Percentiles rank a stretch among this genome's conserved stretches.
Evolutionary conservation across 2,797 vertebrate species (phyloP).

Genomic region (Sebastes diaconus): DNA sequence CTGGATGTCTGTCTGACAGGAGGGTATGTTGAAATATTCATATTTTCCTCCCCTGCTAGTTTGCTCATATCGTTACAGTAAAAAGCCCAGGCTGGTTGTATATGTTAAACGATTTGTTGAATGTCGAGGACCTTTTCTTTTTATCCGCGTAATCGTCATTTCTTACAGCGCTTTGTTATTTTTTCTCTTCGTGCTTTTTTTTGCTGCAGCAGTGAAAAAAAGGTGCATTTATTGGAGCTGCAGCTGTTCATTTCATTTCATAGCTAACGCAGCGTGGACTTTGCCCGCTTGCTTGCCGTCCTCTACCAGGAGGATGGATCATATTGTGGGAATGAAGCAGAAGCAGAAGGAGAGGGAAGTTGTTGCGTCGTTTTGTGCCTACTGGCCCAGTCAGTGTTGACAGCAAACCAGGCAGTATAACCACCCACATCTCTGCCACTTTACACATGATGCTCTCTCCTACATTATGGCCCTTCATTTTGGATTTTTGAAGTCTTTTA

Average conservation of each 20-base stretch:
- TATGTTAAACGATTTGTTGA: constrained; percentile 48
- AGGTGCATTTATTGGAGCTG: constrained; percentile 9
- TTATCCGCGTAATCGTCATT: neutral
- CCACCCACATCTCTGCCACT: neutral
- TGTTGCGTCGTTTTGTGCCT: constrained; percentile 44
- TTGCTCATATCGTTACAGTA: neutral
- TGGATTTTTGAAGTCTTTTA: neutral
- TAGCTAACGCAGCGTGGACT: constrained; percentile 29
- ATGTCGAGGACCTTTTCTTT: constrained; percentile 11
- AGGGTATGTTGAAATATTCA: constrained; percentile 71
- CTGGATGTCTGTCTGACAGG: constrained; percentile 75
- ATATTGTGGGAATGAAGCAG: constrained; percentile 6
- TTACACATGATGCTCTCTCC: neutral
- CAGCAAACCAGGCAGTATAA: constrained; percentile 12
- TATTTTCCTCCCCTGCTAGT: neutral
- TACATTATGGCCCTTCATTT: neutral
- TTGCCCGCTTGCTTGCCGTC: constrained; percentile 19
- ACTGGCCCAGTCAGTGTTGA: constrained; percentile 12
- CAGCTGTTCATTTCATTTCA: constrained; percentile 33
- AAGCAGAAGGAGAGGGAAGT: constrained; percentile 22
- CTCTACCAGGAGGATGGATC: constrained; percentile 15
- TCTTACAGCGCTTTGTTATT: neutral
- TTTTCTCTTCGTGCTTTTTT: constrained; percentile 13
- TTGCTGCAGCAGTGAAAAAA: constrained; percentile 12
- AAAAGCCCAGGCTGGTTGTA: neutral